phyloP scores from a whole-genome alignment of 2,797 vertebrate species.

The Falco concolor region DNA sequence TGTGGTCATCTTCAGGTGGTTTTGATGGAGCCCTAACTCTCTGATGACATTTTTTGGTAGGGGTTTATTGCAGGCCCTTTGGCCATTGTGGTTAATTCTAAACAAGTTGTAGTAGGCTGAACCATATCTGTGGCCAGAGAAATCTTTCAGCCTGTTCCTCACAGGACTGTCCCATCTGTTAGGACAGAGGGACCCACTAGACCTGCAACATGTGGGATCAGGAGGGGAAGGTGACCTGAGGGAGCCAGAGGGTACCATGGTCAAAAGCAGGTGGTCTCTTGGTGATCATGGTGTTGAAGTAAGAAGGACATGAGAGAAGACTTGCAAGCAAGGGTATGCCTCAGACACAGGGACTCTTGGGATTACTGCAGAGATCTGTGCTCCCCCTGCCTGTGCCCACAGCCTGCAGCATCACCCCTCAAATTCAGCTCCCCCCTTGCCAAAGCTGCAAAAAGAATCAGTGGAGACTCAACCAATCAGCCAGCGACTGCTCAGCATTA shows the following conservation, averaged over 20 bases:
- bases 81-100: background rate
- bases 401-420: background rate
- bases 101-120: background rate
- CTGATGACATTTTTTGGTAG: background rate
- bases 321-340: background rate
- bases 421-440: background rate
- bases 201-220: fast-evolving
- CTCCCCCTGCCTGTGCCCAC: background rate
- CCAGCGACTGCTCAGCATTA: background rate
- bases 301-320: background rate
- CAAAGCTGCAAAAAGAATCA: background rate
- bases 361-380: background rate
- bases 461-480: background rate
- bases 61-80: background rate
- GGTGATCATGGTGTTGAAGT: background rate
- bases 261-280: background rate
- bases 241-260: background rate
- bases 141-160: background rate
- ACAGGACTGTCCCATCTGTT: background rate
- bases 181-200: background rate
- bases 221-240: background rate
- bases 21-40: background rate
- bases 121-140: background rate
- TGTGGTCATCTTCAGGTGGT: background rate
- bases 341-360: background rate